Conservation (phyloP, 1,140 invertebrate genomes). For the Papilio machaon region DNA sequence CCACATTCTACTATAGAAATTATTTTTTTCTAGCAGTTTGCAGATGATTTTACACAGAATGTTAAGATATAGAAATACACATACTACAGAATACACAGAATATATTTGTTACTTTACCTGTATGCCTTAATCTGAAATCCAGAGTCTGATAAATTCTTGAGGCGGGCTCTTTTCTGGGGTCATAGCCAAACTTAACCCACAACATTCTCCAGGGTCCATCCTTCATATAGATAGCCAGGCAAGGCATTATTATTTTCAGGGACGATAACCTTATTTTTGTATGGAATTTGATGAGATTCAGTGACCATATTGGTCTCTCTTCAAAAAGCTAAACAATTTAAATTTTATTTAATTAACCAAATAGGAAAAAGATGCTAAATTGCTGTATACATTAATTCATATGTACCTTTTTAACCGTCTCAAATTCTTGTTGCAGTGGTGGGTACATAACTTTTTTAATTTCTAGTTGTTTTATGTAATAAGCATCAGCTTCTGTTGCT, state of each 20-base stretch:
- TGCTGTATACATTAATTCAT: background rate
- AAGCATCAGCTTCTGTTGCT: conserved; percentile 81
- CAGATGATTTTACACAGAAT: background rate
- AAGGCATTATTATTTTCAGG: conserved; percentile 91
- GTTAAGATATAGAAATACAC: too few relatives aligned
- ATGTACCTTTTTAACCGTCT: conserved; percentile 69
- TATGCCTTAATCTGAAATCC: conserved; percentile 90
- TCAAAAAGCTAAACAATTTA: conserved; percentile 85
- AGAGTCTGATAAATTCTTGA: conserved; percentile 92
- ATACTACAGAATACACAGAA: background rate
- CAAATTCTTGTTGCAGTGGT: conserved; percentile 77
- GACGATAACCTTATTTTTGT: conserved; percentile 85
- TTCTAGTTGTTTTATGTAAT: conserved; percentile 57
- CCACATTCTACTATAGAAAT: too few relatives aligned
- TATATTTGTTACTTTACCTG: conserved; percentile 74
- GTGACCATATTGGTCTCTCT: conserved; percentile 93
- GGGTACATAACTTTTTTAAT: conserved; percentile 79
- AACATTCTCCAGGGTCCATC: conserved; percentile 94
- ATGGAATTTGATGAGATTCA: conserved; percentile 86
- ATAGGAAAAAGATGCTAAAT: background rate
- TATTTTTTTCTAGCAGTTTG: too few relatives aligned
- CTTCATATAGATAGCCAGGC: conserved; percentile 91
- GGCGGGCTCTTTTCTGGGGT: conserved; percentile 90
- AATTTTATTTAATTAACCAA: background rate
- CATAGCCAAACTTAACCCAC: conserved; percentile 93